These are phyloP conservation scores for Hanleya hanleyi DNA, from an alignment of 2,888 invertebrate genomes.

Conservation along the genomic window DNA sequence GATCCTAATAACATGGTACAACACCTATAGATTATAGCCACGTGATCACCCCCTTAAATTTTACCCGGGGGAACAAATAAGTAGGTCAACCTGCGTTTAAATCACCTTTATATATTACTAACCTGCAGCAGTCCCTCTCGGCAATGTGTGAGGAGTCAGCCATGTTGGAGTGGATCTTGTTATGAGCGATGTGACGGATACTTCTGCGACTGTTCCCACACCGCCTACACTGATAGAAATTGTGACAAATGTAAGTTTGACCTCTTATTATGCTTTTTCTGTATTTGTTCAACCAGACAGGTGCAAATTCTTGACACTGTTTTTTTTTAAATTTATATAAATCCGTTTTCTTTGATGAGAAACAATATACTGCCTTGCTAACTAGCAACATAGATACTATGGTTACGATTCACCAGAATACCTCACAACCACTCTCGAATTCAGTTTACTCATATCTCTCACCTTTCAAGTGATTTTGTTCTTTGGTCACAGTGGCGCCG, in stretches of 20 bases:
- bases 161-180: conserved; percentile 62
- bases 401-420: neutral
- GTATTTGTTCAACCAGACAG: no score
- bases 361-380: no score
- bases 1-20: no score
- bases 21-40: no score
- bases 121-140: conserved; percentile 21
- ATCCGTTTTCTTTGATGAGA: neutral
- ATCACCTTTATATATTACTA: no score
- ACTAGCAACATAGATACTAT: neutral
- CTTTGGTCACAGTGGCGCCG: conserved; percentile 53
- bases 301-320: no score
- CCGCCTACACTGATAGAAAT: conserved; percentile 55
- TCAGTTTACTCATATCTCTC: neutral
- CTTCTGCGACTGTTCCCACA: conserved; percentile 67
- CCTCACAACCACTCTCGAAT: neutral
- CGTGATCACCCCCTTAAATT: no score
- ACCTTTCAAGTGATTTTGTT: neutral
- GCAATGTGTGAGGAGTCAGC: conserved; percentile 34
- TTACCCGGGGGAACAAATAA: no score
- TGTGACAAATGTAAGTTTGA: conserved; percentile 55
- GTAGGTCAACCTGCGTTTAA: no score
- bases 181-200: conserved; percentile 53
- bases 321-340: neutral
- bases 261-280: neutral